Evolutionary conservation across 2,797 vertebrate species (phyloP).

Genomic region (Sebastes glaucus): DNA sequence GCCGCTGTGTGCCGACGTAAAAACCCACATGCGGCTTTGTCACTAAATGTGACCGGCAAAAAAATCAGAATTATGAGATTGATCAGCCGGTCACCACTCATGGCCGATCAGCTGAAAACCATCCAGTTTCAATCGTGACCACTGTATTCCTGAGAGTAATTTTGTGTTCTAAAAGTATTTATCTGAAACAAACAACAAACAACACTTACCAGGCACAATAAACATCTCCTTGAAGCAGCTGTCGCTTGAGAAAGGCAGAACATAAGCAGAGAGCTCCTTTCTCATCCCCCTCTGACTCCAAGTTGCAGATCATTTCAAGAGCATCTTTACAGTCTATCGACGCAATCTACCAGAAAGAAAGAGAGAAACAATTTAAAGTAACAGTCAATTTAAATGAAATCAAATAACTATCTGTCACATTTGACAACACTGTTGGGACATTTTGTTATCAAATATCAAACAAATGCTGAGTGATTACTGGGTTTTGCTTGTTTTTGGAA

Average conservation of each 20-base stretch:
- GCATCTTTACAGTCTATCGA: conserved; percentile 99
- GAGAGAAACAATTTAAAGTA: not conserved
- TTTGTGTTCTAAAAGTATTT: not conserved
- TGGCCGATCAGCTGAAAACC: no score
- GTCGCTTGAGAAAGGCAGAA: conserved; percentile 96
- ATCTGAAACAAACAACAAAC: conserved; percentile 18
- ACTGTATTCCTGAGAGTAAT: not conserved
- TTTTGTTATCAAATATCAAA: not conserved
- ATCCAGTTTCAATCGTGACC: not conserved
- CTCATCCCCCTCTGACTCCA: conserved; percentile 98
- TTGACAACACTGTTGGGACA: not conserved
- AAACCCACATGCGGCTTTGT: no score
- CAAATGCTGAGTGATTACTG: not conserved
- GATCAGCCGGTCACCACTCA: no score
- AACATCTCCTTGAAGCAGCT: conserved; percentile 97
- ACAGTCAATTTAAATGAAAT: not conserved
- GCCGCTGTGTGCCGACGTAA: no score
- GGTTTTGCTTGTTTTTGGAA: not conserved
- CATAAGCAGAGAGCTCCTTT: conserved; percentile 95
- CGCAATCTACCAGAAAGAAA: conserved; percentile 72
- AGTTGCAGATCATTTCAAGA: conserved; percentile 99
- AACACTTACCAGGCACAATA: conserved; percentile 97
- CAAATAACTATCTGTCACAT: not conserved
- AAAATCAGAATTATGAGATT: no score
- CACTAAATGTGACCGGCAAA: no score